These are phyloP conservation scores for Sus cebifrons DNA, from an alignment of 2,797 vertebrate genomes.

Conservation along the genomic window DNA sequence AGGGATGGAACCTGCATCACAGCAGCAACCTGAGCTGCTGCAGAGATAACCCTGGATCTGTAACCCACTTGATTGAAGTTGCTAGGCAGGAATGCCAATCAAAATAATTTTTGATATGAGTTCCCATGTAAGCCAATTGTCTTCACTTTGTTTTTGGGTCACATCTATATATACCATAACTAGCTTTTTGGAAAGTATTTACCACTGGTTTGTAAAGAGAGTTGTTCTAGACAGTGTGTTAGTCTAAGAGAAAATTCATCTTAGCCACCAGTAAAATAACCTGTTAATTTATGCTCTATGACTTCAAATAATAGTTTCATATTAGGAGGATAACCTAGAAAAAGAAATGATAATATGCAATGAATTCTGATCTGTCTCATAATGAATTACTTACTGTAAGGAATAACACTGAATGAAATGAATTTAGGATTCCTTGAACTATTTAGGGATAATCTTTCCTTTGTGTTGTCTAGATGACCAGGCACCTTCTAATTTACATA, in stretches of 20 bases:
- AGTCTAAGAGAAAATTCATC: neutral
- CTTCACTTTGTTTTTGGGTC: neutral
- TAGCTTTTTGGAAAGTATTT: neutral
- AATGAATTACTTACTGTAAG: neutral
- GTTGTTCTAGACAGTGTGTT: neutral
- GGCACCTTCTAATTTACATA: neutral
- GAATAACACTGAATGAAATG: neutral
- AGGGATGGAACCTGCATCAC: too few relatives aligned
- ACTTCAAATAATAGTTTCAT: slow-evolving; percentile 27
- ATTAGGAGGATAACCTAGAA: neutral
- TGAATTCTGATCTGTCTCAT: slow-evolving; percentile 20
- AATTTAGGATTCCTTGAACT: neutral
- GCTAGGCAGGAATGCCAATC: neutral
- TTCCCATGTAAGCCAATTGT: neutral
- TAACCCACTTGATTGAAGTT: too few relatives aligned
- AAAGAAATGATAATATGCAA: neutral
- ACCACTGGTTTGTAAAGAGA: neutral
- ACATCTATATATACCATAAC: neutral
- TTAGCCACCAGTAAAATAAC: neutral
- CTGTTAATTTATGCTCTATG: neutral
- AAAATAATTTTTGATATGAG: slow-evolving; percentile 8
- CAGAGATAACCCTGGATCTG: too few relatives aligned
- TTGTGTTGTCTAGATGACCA: neutral
- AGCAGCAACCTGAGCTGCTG: too few relatives aligned
- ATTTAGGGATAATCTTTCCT: neutral